These are phyloP conservation scores for Pimpla rufipes DNA, from an alignment of 2,888 invertebrate genomes.

Conservation along the genomic window DNA sequence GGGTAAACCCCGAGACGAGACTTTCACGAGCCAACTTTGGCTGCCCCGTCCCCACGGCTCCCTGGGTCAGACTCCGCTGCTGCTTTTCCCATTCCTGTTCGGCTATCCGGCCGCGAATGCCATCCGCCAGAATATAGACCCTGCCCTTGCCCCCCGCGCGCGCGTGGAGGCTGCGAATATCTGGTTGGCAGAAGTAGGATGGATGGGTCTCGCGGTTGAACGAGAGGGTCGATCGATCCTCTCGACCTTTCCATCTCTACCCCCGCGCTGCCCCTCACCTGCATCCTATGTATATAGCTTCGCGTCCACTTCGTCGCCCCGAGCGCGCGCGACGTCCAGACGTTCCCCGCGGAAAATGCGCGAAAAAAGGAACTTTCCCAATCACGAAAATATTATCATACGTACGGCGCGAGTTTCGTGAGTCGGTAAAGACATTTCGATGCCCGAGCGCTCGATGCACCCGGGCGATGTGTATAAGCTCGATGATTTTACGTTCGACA, in stretches of 20 bases:
- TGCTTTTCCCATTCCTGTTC: conserved; percentile 31
- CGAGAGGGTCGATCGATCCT: conserved; percentile 67
- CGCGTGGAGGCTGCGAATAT: conserved; percentile 47
- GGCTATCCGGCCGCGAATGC: conserved; percentile 46
- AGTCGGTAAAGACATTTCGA: conserved; percentile 59
- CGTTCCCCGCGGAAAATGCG: conserved; percentile 5
- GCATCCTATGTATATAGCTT: conserved; percentile 33
- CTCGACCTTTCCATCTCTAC: conserved; percentile 61
- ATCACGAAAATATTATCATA: conserved; percentile 69
- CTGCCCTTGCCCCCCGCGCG: conserved; percentile 1
- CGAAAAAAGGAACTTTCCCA: conserved; percentile 61
- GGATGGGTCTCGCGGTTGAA: conserved; percentile 67
- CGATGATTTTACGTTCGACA: conserved; percentile 56
- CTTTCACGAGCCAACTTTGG: conserved; percentile 70
- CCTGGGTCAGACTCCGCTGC: conserved; percentile 47
- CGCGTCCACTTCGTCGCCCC: conserved; percentile 45
- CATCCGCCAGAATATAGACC: conserved; percentile 42
- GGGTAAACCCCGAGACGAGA: conserved; percentile 62
- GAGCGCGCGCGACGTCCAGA: conserved; percentile 48
- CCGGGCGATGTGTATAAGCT: conserved; percentile 15
- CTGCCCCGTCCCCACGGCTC: conserved; percentile 58
- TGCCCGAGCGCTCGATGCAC: conserved; percentile 31
- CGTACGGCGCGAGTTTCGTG: conserved; percentile 67
- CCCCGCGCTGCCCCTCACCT: neutral
- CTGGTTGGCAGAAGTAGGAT: conserved; percentile 66